A percentile compares a stretch with the other conserved stretches of the same genome.
Conservation (phyloP, 2,888 invertebrate genomes). For the Oscheius myriophilus region DNA sequence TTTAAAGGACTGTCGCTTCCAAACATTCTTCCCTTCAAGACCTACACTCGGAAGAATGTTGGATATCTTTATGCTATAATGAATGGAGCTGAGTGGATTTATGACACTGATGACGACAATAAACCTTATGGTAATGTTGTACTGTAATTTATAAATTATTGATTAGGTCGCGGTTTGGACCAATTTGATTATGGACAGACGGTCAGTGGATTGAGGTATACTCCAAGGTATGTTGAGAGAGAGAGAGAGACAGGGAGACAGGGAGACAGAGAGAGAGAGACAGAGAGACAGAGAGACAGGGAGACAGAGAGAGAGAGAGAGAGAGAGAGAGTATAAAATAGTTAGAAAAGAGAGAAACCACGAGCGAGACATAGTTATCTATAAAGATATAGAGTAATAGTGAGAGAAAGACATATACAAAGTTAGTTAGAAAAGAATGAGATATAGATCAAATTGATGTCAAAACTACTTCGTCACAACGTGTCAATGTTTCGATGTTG, state of each 20-base stretch:
- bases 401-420: too few species aligned
- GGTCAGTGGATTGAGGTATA: conserved; percentile 33
- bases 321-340: too few species aligned
- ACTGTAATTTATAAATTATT: background rate
- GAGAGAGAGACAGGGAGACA: conserved; percentile 17
- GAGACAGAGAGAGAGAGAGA: too few species aligned
- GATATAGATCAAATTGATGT: too few species aligned
- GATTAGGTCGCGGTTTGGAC: conserved; percentile 37
- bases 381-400: too few species aligned
- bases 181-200: conserved; percentile 38
- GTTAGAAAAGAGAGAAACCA: conserved; percentile 14
- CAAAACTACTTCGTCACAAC: too few species aligned
- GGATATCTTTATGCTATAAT: conserved; percentile 36
- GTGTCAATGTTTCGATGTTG: too few species aligned
- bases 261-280: conserved; percentile 17
- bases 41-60: conserved; percentile 31
- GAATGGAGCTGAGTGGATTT: conserved; percentile 36
- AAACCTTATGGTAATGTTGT: conserved; percentile 24
- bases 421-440: too few species aligned
- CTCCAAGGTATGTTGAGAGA: background rate
- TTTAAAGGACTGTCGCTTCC: background rate
- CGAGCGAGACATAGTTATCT: too few species aligned
- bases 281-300: conserved; percentile 5
- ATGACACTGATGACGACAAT: conserved; percentile 40
- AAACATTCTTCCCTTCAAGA: conserved; percentile 9